These are phyloP conservation scores for Acronicta aceris DNA, from an alignment of 2,888 invertebrate species.

Conservation along the genomic window DNA sequence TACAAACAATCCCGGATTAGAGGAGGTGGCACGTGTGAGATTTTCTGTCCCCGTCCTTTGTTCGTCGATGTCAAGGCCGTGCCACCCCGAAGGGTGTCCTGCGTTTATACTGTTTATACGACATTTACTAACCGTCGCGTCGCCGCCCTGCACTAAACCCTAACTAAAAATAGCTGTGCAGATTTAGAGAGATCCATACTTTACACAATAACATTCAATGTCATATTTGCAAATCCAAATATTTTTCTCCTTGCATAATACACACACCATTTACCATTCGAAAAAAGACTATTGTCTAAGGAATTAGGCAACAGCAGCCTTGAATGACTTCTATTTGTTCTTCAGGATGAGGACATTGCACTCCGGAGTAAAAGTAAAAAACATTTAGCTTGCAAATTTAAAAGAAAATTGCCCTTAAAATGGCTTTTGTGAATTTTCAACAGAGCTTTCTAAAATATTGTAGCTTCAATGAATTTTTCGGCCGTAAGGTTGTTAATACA, in stretches of 20 bases:
- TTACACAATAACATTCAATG: conserved; percentile 14
- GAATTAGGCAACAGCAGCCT: conserved; percentile 2
- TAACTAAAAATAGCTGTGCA: conserved; percentile 49
- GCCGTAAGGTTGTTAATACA: conserved; percentile 13
- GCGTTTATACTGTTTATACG: conserved; percentile 52
- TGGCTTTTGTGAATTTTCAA: conserved; percentile 15
- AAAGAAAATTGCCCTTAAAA: background rate
- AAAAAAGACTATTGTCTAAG: no score
- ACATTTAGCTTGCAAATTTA: background rate
- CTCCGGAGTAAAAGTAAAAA: background rate
- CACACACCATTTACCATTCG: background rate
- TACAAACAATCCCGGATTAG: conserved; percentile 45
- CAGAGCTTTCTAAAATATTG: conserved; percentile 9
- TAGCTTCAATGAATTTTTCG: conserved; percentile 33
- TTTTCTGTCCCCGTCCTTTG: conserved; percentile 67
- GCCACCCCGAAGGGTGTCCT: conserved; percentile 53
- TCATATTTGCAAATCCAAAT: background rate
- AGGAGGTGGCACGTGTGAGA: conserved; percentile 58
- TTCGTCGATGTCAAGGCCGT: conserved; percentile 71
- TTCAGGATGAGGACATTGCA: conserved; percentile 19
- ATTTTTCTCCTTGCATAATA: conserved; percentile 4
- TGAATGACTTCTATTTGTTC: conserved; percentile 11
- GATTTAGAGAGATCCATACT: background rate
- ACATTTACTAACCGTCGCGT: conserved; percentile 52
- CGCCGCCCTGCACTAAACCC: conserved; percentile 39